phyloP scores from a whole-genome alignment of 2,888 invertebrate genomes.

The Biston stratarius region DNA sequence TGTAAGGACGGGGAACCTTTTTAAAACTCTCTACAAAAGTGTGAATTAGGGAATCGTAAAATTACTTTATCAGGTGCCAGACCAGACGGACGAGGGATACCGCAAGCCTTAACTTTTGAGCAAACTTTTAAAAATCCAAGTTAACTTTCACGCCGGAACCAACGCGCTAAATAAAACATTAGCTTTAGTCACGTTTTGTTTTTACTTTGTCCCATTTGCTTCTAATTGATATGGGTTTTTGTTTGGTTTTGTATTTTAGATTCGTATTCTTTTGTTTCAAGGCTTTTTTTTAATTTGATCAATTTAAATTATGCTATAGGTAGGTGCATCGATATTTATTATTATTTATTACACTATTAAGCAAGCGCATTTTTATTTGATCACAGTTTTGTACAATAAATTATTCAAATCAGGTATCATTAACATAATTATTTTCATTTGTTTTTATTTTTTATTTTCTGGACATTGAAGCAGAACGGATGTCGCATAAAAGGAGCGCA shows the following conservation, averaged over 20 bases:
- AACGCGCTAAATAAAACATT: slow-evolving; percentile 78
- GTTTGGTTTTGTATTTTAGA: slow-evolving; percentile 63
- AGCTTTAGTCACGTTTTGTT: slow-evolving; percentile 69
- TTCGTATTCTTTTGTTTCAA: slow-evolving; percentile 44
- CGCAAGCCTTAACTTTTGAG: slow-evolving; percentile 70
- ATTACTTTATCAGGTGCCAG: slow-evolving; percentile 82
- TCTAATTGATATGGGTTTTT: slow-evolving; percentile 80
- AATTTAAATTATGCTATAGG: not conserved
- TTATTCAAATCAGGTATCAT: slow-evolving; percentile 6
- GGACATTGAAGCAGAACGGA: slow-evolving; percentile 49
- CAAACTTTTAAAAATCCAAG: slow-evolving; percentile 85
- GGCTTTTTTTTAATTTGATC: slow-evolving; percentile 28
- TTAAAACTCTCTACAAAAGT: slow-evolving; percentile 82
- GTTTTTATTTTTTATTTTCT: slow-evolving; percentile 31
- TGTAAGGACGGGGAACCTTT: slow-evolving; percentile 70
- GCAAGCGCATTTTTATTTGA: too few relatives aligned
- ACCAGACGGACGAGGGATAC: slow-evolving; percentile 70
- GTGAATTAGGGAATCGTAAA: slow-evolving; percentile 82
- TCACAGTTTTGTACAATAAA: not conserved
- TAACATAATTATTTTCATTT: slow-evolving; percentile 16
- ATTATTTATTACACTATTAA: too few relatives aligned
- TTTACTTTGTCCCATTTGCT: slow-evolving; percentile 64
- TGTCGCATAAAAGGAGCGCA: slow-evolving; percentile 74
- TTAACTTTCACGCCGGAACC: slow-evolving; percentile 72
- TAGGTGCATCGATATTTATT: too few relatives aligned